phyloP scores from a whole-genome alignment of 1,140 invertebrate genomes.

The Camponotus pennsylvanicus region DNA sequence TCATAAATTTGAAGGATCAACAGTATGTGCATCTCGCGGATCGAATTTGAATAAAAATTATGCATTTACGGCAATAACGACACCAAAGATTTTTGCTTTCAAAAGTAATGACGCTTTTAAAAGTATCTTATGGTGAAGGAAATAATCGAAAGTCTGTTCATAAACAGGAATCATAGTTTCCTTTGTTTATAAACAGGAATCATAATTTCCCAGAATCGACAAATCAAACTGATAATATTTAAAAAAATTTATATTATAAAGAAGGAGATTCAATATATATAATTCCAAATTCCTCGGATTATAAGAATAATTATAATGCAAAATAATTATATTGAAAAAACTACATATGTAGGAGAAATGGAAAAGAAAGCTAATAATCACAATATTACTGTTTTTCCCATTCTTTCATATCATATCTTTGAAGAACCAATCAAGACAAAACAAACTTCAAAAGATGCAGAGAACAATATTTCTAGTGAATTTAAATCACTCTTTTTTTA shows the following conservation, averaged over 20 bases:
- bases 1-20: neutral
- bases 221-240: neutral
- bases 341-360: neutral
- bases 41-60: neutral
- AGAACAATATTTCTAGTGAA: neutral
- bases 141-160: neutral
- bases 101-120: neutral
- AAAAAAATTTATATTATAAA: neutral
- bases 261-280: neutral
- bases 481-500: neutral
- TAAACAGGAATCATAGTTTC: neutral
- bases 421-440: too few species aligned
- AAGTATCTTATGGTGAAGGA: neutral
- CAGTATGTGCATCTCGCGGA: neutral
- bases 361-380: too few species aligned
- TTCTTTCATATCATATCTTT: too few species aligned
- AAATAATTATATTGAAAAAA: neutral
- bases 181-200: neutral
- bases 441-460: too few species aligned
- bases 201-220: neutral
- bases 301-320: too few species aligned
- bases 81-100: neutral
- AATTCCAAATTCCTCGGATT: neutral
- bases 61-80: neutral
- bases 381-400: too few species aligned